Evolutionary conservation across 2,113 vertebrate genomes (phyloP).

Genomic region (Tragulus kanchil): DNA sequence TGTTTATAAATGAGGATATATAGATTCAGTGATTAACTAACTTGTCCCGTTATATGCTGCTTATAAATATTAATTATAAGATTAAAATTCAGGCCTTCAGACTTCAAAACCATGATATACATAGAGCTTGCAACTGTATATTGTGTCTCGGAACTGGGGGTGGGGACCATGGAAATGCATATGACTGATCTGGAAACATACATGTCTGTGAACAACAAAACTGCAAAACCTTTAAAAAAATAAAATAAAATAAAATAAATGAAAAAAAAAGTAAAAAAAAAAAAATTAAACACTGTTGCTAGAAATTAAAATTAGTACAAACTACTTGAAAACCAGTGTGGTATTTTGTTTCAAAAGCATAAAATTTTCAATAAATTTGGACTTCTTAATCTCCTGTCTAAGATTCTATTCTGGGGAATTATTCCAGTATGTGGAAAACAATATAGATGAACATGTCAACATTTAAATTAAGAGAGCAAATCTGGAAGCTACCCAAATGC

Average conservation of each 20-base stretch:
- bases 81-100: background rate
- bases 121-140: background rate
- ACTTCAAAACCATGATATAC: background rate
- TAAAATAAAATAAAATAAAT: no score
- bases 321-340: slow-evolving; percentile 47
- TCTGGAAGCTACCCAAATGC: background rate
- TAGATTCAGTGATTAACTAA: background rate
- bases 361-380: background rate
- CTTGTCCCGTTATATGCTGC: background rate
- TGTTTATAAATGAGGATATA: background rate
- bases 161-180: no score
- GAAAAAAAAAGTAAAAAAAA: no score
- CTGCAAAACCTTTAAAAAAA: no score
- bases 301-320: slow-evolving; percentile 24
- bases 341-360: background rate
- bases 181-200: no score
- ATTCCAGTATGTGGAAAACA: background rate
- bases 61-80: background rate
- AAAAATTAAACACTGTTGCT: background rate
- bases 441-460: background rate
- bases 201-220: no score
- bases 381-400: background rate
- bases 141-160: background rate
- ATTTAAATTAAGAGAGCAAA: slow-evolving; percentile 42
- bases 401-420: background rate